These are phyloP conservation scores for Lochmaea crataegi DNA, from an alignment of 2,888 invertebrate genomes.

Conservation along the genomic window DNA sequence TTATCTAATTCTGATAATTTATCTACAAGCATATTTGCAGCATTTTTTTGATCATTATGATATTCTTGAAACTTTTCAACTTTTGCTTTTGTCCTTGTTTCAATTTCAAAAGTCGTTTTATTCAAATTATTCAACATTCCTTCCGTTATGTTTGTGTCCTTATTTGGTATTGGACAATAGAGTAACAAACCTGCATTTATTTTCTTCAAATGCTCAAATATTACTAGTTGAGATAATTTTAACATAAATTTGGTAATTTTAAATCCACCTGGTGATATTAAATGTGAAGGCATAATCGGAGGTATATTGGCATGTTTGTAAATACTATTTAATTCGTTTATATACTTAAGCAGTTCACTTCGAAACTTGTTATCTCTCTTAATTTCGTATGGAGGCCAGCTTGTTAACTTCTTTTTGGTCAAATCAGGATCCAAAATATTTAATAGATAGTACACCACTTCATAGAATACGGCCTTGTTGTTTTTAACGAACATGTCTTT, in stretches of 20 bases:
- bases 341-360: slow-evolving; percentile 56
- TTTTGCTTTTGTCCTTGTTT: slow-evolving; percentile 42
- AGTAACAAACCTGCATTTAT: slow-evolving; percentile 36
- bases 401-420: slow-evolving; percentile 55
- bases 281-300: slow-evolving; percentile 57
- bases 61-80: slow-evolving; percentile 45
- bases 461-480: slow-evolving; percentile 60
- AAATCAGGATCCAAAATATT: slow-evolving; percentile 55
- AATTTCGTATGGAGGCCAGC: slow-evolving; percentile 58
- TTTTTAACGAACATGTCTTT: slow-evolving; percentile 62
- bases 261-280: slow-evolving; percentile 61
- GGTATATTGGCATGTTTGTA: slow-evolving; percentile 59
- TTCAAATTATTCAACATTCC: slow-evolving; percentile 47
- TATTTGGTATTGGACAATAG: slow-evolving; percentile 39
- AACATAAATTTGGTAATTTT: slow-evolving; percentile 59
- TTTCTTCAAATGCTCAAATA: slow-evolving; percentile 52
- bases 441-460: slow-evolving; percentile 59
- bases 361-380: slow-evolving; percentile 58
- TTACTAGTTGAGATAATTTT: slow-evolving; percentile 59
- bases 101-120: slow-evolving; percentile 43
- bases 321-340: slow-evolving; percentile 56
- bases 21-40: slow-evolving; percentile 40
- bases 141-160: slow-evolving; percentile 37
- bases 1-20: slow-evolving; percentile 45
- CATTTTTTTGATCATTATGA: slow-evolving; percentile 43